Evolutionary conservation across 2,888 invertebrate species (phyloP), one percentile per base, ranked within the genome.

Genomic region (Drosophila recens): DNA sequence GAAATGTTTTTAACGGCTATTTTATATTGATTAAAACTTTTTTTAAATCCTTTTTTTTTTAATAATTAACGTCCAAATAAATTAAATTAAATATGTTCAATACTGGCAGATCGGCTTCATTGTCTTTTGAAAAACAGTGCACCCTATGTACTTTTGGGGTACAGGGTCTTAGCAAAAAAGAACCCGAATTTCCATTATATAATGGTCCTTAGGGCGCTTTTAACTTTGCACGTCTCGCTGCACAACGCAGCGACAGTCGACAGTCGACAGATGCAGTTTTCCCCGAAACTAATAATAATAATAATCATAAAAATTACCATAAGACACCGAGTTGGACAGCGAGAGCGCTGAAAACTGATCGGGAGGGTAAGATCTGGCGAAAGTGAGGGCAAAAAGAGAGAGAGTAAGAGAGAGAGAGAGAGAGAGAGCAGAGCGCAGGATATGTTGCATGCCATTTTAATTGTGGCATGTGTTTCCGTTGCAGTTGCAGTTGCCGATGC

Each of bases 231-330:
- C 81, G 86, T 90, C 57, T 75, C 84, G 81, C 72, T 86, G 87
- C 79, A 76, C 90, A 73, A 13, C 52, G 34, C 59, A 54, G 30
- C 30, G 30, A 30, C 30, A 30, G 62, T 52, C 30, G 30, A 30
- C 30, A 30, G 62, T 52, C 80, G 72, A 82, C 85, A 85, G 85
- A 85, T 85, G 85, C 85, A 85, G 63, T 88, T 84, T 78, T 68
- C 64, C 77, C 76, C 67, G 64, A 75, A 73, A 67, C 72, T 64
- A 84, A 84, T 72, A 65, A 75, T 66, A 67, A 87, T 69, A 75
- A 85, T 89, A 74, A 75, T 79, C 73, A 84, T 78, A 66, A 69
- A 89, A 88, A 85, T 90, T 85, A 90, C 90, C 89, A 85, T 85
- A 90, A 75, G 89, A 83, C 86, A 85, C 69, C 48, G 17, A 46